Percentiles rank a stretch among this genome's conserved stretches.
Evolutionary conservation across 2,113 vertebrate species (phyloP).

Genomic region (Oncorhynchus nerka): DNA sequence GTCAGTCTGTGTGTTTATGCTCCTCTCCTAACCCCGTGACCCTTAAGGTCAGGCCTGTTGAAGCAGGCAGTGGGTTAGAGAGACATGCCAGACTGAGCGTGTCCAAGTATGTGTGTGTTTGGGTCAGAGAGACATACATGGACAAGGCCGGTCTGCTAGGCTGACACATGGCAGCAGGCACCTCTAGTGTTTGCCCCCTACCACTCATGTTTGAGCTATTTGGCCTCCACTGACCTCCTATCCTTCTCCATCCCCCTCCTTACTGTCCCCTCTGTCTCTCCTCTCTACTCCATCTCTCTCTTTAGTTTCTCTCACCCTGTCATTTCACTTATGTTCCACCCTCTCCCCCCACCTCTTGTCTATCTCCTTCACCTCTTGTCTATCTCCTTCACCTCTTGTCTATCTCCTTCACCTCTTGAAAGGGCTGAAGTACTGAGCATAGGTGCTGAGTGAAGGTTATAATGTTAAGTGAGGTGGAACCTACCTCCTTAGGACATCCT

Average conservation of each 20-base stretch:
- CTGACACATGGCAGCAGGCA: conserved; percentile 5
- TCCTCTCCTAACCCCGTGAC: conserved; percentile 59
- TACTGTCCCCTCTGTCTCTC: background rate
- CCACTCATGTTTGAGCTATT: background rate
- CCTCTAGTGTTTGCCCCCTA: background rate
- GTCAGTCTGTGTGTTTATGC: conserved; percentile 61
- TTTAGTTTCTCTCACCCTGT: no score
- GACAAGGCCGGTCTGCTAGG: background rate
- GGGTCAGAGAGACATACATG: background rate
- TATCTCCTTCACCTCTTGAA: background rate
- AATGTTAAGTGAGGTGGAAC: background rate
- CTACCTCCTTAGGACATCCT: background rate
- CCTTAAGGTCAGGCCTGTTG: conserved; percentile 53
- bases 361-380: background rate
- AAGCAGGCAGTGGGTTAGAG: conserved; percentile 51
- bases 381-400: background rate
- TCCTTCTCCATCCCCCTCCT: background rate
- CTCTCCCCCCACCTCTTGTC: background rate
- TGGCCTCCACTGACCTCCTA: background rate
- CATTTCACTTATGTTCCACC: background rate
- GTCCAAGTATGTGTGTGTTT: background rate
- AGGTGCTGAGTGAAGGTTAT: background rate
- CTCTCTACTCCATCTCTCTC: no score
- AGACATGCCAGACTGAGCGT: conserved; percentile 41
- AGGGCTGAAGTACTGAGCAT: background rate